A percentile compares a stretch with the other conserved stretches of the same genome.
These are phyloP conservation scores for Todiramphus saurophagus DNA, from an alignment of 2,113 vertebrate genomes.

Conservation along the genomic window DNA sequence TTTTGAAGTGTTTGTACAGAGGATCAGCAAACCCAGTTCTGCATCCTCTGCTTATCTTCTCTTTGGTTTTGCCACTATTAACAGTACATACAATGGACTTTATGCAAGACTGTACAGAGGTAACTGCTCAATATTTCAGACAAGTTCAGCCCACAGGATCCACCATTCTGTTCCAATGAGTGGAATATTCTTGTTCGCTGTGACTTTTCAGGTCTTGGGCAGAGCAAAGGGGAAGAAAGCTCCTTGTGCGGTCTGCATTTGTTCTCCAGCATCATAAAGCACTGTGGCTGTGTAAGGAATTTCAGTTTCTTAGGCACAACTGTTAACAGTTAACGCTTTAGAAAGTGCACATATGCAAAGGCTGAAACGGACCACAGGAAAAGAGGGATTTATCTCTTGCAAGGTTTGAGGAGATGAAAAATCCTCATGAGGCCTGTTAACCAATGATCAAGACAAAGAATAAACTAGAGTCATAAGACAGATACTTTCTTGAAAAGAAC, in stretches of 20 bases:
- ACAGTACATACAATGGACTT: not conserved
- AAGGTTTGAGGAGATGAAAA: constrained; percentile 30
- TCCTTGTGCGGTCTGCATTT: not conserved
- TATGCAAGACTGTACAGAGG: not conserved
- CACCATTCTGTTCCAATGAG: not conserved
- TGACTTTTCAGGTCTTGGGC: not conserved
- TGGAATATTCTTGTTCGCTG: not conserved
- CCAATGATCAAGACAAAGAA: constrained; percentile 27
- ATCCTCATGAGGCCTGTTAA: constrained; percentile 20
- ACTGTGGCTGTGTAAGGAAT: not conserved
- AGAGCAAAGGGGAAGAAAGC: not conserved
- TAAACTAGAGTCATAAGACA: constrained; percentile 6
- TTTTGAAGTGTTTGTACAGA: not conserved
- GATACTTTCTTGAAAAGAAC: constrained; percentile 10
- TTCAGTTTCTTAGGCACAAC: constrained; percentile 33
- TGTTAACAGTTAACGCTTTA: constrained; percentile 31
- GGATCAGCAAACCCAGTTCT: not conserved
- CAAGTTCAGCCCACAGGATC: not conserved
- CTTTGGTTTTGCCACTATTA: not conserved
- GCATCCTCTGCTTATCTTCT: not conserved
- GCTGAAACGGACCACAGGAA: constrained; percentile 32
- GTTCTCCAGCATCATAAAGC: not conserved
- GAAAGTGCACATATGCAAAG: constrained; percentile 32
- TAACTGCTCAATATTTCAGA: not conserved
- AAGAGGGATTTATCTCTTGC: constrained; percentile 39